Conservation (phyloP, 2,888 invertebrate genomes). For the Calameuta idolon region DNA sequence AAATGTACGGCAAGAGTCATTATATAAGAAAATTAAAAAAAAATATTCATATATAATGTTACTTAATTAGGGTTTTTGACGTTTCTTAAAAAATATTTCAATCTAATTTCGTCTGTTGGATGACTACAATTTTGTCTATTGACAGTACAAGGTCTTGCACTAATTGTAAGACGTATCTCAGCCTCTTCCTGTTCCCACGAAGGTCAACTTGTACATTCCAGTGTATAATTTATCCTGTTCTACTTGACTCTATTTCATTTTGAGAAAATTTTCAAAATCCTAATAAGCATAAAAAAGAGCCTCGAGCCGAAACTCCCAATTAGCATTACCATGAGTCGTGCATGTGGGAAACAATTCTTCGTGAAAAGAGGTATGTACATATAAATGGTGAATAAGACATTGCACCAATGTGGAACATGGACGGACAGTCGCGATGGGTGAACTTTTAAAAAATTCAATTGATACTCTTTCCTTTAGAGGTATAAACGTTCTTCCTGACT, state of each 20-base stretch:
- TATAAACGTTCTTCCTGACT: background rate
- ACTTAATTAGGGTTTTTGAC: background rate
- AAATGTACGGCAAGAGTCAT: background rate
- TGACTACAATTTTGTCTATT: background rate
- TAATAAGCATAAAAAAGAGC: background rate
- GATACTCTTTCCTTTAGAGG: background rate
- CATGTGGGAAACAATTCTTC: background rate
- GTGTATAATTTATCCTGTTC: background rate
- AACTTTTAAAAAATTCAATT: constrained; percentile 3
- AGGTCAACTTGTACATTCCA: background rate
- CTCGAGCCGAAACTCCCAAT: background rate
- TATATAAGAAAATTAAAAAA: background rate
- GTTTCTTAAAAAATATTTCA: background rate
- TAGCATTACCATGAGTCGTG: background rate
- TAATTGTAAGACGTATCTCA: background rate
- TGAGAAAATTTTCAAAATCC: background rate
- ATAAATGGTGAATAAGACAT: background rate
- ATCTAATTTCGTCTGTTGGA: background rate
- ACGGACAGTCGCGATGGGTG: background rate
- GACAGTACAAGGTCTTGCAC: background rate
- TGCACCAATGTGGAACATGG: background rate
- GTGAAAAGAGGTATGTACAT: background rate
- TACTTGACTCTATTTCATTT: background rate
- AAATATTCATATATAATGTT: background rate
- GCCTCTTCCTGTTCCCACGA: background rate